phyloP scores from a whole-genome alignment of 2,113 vertebrate genomes.

The Phaetusa simplex region DNA sequence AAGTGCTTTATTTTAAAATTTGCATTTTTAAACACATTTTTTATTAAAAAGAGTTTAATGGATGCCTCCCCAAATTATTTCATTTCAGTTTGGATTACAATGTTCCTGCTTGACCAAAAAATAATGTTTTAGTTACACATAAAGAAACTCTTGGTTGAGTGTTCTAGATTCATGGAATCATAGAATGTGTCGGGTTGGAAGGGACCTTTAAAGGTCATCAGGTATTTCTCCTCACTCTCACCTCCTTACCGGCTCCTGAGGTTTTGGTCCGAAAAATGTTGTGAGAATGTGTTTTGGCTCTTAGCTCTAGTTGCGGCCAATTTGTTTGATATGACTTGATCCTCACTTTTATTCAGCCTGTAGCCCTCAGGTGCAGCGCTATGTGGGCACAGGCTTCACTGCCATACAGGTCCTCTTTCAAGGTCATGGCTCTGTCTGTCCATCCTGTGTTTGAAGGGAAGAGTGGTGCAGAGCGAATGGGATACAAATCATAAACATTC shows the following conservation, averaged over 20 bases:
- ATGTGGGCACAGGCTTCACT: neutral
- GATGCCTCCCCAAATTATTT: neutral
- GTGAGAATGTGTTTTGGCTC: neutral
- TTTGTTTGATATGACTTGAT: neutral
- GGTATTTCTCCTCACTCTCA: neutral
- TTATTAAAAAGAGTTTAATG: neutral
- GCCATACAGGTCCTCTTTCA: neutral
- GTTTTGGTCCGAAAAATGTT: rapidly evolving
- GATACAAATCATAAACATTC: neutral
- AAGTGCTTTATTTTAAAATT: neutral
- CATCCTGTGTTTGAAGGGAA: neutral
- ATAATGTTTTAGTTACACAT: neutral
- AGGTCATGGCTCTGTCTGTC: neutral
- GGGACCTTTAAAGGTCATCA: too few species aligned
- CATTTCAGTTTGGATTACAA: neutral
- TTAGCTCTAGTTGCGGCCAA: neutral
- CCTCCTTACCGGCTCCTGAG: neutral
- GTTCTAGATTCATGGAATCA: neutral
- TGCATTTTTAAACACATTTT: neutral
- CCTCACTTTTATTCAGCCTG: neutral
- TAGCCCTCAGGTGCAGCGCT: neutral
- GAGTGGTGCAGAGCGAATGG: neutral
- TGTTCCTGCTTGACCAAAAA: neutral
- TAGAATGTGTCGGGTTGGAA: too few species aligned
- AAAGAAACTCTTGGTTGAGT: neutral